A percentile compares a stretch with the other conserved stretches of the same genome.
Conservation (phyloP, 2,113 vertebrate species). For the Cephalopterus ornatus region DNA sequence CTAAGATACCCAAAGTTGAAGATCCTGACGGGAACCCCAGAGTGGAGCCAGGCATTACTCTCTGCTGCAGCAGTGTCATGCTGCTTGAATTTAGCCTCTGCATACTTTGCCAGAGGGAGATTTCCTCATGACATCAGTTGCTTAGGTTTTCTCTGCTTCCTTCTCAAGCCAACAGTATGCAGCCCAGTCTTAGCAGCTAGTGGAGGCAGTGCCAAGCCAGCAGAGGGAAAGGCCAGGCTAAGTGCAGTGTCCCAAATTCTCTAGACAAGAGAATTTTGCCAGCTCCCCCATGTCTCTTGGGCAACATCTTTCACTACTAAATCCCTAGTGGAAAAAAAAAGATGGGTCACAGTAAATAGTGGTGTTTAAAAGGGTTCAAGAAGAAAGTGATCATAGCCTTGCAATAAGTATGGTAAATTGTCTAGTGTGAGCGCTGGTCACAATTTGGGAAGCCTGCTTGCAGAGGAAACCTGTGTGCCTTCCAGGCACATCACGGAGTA, state of each 20-base stretch:
- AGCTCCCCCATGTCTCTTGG: neutral
- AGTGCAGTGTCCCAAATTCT: neutral
- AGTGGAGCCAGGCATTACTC: fast-evolving
- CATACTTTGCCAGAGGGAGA: neutral
- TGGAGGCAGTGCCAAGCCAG: neutral
- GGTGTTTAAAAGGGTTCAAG: neutral
- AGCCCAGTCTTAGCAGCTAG: neutral
- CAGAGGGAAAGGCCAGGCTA: neutral
- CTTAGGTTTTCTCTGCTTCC: neutral
- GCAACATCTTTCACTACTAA: neutral
- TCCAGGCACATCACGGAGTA: fast-evolving
- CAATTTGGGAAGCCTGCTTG: neutral
- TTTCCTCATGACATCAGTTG: neutral
- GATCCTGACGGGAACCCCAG: neutral
- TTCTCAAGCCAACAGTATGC: fast-evolving
- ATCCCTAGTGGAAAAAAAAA: neutral
- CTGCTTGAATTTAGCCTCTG: neutral
- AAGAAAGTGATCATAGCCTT: neutral
- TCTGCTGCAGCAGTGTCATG: neutral
- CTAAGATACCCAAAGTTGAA: neutral
- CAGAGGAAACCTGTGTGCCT: neutral
- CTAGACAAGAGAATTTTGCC: neutral
- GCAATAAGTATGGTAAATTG: neutral
- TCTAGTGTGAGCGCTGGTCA: neutral
- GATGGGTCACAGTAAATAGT: neutral